These are phyloP conservation scores for Gallirallus australis DNA, from an alignment of 2,797 vertebrate species.

Conservation along the genomic window DNA sequence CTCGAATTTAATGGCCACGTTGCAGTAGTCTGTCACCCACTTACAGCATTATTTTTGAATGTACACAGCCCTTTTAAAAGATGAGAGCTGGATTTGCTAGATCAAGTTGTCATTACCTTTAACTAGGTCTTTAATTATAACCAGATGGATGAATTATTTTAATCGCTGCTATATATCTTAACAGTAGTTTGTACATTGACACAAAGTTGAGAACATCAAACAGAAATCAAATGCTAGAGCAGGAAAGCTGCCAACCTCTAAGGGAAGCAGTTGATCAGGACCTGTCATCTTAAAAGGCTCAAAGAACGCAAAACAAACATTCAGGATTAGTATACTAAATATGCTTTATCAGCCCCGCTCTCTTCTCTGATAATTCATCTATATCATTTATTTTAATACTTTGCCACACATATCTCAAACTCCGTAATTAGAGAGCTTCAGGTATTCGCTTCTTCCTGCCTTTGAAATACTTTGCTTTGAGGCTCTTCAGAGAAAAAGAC, in stretches of 20 bases:
- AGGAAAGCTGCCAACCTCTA: constrained; percentile 83
- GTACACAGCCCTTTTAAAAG: constrained; percentile 65
- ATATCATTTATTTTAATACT: constrained; percentile 81
- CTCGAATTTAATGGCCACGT: constrained; percentile 55
- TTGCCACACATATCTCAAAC: constrained; percentile 71
- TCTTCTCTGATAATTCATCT: constrained; percentile 80
- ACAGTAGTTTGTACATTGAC: constrained; percentile 83
- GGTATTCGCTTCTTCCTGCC: constrained; percentile 78
- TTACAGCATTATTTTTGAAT: constrained; percentile 50
- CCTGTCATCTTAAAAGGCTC: constrained; percentile 84
- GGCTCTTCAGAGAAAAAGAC: constrained; percentile 63
- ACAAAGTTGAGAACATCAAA: constrained; percentile 84
- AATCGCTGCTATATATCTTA: constrained; percentile 83
- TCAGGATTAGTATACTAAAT: constrained; percentile 81
- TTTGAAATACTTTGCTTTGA: constrained; percentile 81
- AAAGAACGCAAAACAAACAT: constrained; percentile 84
- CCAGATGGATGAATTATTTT: constrained; percentile 86
- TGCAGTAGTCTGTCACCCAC: constrained; percentile 65
- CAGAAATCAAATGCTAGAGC: constrained; percentile 78
- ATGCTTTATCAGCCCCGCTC: constrained; percentile 75
- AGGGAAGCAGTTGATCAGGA: constrained; percentile 86
- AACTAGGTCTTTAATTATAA: constrained; percentile 85
- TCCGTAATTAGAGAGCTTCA: constrained; percentile 83
- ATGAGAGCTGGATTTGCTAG: constrained; percentile 73
- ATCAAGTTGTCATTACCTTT: constrained; percentile 83